Conservation (phyloP, 2,113 vertebrate species). For the Cheilinus undulatus region DNA sequence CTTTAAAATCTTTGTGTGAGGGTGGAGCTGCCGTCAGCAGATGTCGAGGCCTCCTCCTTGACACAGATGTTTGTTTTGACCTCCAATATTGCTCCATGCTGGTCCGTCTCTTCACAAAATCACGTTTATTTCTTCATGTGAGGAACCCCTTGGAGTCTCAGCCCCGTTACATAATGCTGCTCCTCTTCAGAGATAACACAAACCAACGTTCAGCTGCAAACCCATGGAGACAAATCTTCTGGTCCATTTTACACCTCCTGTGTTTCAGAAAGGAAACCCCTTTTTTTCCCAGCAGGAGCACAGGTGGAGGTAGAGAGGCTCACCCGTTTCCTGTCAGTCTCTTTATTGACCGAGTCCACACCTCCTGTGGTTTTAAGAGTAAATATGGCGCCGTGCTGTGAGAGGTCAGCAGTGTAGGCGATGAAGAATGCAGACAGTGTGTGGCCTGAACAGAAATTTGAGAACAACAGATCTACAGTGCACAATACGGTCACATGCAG, state of each 20-base stretch:
- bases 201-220: background rate
- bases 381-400: conserved; percentile 1
- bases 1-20: background rate
- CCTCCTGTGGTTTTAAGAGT: background rate
- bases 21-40: conserved; percentile 19
- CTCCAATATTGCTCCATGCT: background rate
- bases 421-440: conserved; percentile 10
- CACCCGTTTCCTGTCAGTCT: background rate
- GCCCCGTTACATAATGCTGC: conserved; percentile 6
- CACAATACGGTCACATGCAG: background rate
- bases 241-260: background rate
- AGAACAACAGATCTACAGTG: background rate
- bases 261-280: conserved; percentile 4
- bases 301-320: background rate
- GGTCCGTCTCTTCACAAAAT: background rate
- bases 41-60: conserved; percentile 38
- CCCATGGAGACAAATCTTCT: background rate
- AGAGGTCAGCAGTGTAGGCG: background rate
- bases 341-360: background rate
- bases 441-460: background rate
- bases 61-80: conserved; percentile 47
- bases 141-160: conserved; percentile 9
- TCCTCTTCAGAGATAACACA: background rate
- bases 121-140: conserved; percentile 42
- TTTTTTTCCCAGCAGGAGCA: background rate